These are phyloP conservation scores for Scyliorhinus canicula DNA, from an alignment of 2,797 vertebrate genomes.

Conservation along the genomic window DNA sequence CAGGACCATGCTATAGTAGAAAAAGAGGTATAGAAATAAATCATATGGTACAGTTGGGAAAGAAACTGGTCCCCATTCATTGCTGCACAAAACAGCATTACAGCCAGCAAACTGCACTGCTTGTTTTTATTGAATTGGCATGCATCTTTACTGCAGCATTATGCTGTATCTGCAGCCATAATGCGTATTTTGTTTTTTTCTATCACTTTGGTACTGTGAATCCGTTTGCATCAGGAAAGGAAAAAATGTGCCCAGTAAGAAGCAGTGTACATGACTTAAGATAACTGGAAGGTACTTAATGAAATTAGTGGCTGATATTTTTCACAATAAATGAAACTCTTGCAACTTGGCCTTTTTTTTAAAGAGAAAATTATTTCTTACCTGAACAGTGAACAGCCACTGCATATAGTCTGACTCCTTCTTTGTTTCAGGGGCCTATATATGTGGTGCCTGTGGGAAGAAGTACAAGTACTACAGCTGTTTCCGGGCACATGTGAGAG, in stretches of 20 bases:
- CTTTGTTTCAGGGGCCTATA: constrained; percentile 79
- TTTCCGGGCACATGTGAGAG: constrained; percentile 95
- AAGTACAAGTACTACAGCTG: constrained; percentile 99
- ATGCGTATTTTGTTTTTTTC: background rate
- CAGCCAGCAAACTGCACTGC: background rate
- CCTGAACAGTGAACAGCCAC: constrained; percentile 35
- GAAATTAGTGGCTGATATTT: constrained; percentile 24
- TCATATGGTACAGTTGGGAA: background rate
- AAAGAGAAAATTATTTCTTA: background rate
- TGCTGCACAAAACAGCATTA: background rate
- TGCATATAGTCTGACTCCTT: constrained; percentile 42
- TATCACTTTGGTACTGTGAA: background rate
- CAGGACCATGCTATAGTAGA: background rate
- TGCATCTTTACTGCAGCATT: background rate
- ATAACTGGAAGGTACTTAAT: background rate
- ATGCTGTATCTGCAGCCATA: background rate
- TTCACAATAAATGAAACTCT: background rate
- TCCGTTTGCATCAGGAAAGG: background rate
- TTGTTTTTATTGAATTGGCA: background rate
- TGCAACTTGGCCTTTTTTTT: constrained; percentile 12
- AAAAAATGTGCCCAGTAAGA: background rate
- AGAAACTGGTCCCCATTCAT: background rate
- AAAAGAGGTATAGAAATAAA: background rate
- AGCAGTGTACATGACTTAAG: background rate
- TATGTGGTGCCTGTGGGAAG: constrained; percentile 93